These are phyloP conservation scores for Lathamus discolor DNA, from an alignment of 2,113 vertebrate species.

Conservation along the genomic window DNA sequence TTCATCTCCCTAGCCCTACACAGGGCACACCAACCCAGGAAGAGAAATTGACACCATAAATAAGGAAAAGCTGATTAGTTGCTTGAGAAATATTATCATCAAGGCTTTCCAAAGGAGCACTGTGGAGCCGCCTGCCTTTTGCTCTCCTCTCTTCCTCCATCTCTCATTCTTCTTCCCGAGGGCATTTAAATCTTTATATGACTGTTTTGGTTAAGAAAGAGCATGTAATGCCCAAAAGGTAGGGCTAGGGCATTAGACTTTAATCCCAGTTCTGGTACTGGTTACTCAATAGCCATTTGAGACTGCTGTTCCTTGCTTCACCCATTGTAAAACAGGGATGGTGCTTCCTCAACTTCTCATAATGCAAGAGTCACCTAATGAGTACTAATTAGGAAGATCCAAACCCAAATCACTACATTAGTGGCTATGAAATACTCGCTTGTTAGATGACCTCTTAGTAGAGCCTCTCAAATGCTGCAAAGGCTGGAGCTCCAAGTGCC, in stretches of 20 bases:
- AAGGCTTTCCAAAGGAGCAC: not conserved
- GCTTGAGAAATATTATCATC: not conserved
- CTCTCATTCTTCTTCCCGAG: not conserved
- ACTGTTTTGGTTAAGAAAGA: not conserved
- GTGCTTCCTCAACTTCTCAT: not conserved
- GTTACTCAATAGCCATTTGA: not conserved
- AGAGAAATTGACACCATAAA: not conserved
- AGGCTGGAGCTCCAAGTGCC: not conserved
- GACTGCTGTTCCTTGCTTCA: not conserved
- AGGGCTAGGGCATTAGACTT: not conserved
- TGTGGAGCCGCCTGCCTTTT: accelerated
- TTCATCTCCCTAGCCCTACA: not conserved
- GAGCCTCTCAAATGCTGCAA: not conserved
- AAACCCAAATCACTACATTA: not conserved
- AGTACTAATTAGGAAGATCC: not conserved
- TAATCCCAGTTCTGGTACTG: not conserved
- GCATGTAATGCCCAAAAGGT: not conserved
- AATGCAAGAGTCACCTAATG: not conserved
- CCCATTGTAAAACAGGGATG: not conserved
- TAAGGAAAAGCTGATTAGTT: not conserved
- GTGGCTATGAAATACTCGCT: not conserved
- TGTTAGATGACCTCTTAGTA: not conserved
- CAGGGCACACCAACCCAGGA: not conserved
- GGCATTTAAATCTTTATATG: not conserved
- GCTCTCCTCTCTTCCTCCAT: not conserved